Conservation (phyloP, 1,140 invertebrate species). For the Physella acuta region DNA sequence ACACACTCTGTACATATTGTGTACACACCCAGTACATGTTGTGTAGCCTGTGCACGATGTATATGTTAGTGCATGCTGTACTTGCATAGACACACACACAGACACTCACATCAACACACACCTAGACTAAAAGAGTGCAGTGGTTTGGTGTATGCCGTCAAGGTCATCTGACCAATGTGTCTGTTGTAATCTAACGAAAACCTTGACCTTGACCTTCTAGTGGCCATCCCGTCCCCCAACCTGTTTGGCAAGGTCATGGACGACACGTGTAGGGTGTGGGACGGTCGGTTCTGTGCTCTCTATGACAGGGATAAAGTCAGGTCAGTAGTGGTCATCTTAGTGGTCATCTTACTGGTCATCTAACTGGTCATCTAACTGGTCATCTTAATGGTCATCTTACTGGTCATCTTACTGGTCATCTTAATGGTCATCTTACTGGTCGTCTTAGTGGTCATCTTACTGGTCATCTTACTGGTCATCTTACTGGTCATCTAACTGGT, state of each 20-base stretch:
- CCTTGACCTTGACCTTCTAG: not conserved
- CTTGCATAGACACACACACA: too few species aligned
- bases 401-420: not conserved
- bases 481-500: not conserved
- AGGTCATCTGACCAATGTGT: too few species aligned
- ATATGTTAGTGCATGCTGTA: too few species aligned
- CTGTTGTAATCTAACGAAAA: too few species aligned
- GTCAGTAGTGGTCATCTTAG: not conserved
- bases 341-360: not conserved
- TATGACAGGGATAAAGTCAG: slow-evolving; percentile 13
- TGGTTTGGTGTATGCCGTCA: too few species aligned
- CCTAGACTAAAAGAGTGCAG: too few species aligned
- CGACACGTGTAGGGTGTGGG: not conserved
- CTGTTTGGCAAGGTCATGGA: slow-evolving; percentile 8
- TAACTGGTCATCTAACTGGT: not conserved
- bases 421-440: not conserved
- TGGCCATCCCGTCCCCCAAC: slow-evolving; percentile 5
- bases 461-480: not conserved
- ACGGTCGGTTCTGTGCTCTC: not conserved
- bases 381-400: not conserved
- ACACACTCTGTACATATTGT: too few species aligned
- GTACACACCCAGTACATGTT: too few species aligned
- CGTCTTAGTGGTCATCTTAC: not conserved
- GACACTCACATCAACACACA: too few species aligned
- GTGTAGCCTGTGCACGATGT: too few species aligned